Conservation (phyloP, 2,113 vertebrate species). For the Helogale parvula region DNA sequence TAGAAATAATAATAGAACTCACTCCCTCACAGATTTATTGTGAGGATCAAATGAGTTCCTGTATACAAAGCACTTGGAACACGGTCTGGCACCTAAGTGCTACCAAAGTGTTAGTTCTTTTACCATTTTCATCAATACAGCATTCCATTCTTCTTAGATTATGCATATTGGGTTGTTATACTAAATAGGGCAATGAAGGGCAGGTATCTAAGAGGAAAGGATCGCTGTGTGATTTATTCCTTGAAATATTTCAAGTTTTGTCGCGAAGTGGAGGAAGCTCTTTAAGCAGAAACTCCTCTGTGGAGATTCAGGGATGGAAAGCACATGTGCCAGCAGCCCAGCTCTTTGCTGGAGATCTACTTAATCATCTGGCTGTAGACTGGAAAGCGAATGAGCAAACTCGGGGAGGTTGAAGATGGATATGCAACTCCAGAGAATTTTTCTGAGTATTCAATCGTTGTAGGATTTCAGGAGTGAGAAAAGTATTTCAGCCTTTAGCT, state of each 20-base stretch:
- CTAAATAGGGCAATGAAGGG: background rate
- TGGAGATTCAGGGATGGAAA: background rate
- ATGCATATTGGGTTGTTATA: background rate
- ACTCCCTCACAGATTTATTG: background rate
- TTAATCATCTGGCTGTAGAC: background rate
- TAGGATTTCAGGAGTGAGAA: background rate
- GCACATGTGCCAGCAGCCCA: fast-evolving
- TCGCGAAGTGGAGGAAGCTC: background rate
- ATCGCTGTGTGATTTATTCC: background rate
- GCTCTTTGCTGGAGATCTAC: background rate
- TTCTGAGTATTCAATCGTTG: background rate
- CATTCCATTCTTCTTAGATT: background rate
- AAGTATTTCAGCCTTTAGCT: background rate
- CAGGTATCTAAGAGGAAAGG: background rate
- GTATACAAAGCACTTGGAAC: background rate
- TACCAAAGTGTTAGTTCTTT: background rate
- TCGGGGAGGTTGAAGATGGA: background rate
- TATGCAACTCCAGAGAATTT: background rate
- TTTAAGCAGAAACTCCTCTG: background rate
- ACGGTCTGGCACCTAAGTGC: background rate
- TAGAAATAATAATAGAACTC: background rate
- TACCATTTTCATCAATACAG: background rate
- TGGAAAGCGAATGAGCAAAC: background rate
- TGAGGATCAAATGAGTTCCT: background rate
- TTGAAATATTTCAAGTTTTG: conserved; percentile 11